Percentiles rank a stretch among this genome's conserved stretches.
Evolutionary conservation across 2,113 vertebrate genomes (phyloP).

Genomic region (Hippoglossus stenolepis): DNA sequence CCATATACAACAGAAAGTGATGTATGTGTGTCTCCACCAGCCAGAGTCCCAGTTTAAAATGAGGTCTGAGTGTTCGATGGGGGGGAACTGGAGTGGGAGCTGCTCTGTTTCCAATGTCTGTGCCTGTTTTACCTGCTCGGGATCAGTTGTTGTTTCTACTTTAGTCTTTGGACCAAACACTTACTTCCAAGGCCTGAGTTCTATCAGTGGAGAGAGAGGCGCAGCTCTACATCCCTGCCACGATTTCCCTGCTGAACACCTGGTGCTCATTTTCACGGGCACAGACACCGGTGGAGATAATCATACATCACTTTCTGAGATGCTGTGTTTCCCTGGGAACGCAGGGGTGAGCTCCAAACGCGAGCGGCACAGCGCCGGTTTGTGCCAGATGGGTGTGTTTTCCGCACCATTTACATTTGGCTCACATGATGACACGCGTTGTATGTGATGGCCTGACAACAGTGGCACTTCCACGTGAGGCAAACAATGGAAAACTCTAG

Average conservation of each 20-base stretch:
- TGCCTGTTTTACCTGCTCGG: slow-evolving; percentile 6
- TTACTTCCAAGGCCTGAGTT: background rate
- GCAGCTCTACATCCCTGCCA: slow-evolving; percentile 20
- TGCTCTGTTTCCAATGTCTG: slow-evolving; percentile 14
- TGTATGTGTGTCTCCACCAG: slow-evolving; percentile 9
- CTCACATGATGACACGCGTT: slow-evolving; percentile 5
- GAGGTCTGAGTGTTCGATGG: slow-evolving; percentile 20
- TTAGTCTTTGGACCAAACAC: slow-evolving; percentile 9
- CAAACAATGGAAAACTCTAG: slow-evolving; percentile 15
- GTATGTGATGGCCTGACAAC: background rate
- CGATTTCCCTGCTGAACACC: slow-evolving; percentile 38
- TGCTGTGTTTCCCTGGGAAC: background rate
- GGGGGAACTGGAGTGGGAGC: background rate
- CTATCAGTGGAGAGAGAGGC: background rate
- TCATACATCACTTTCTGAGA: slow-evolving; percentile 29
- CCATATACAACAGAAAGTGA: slow-evolving; percentile 1
- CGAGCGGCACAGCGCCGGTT: slow-evolving; percentile 1
- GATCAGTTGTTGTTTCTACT: slow-evolving; percentile 2
- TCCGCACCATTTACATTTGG: slow-evolving; percentile 26
- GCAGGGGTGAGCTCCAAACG: slow-evolving; percentile 8
- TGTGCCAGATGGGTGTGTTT: slow-evolving; percentile 27
- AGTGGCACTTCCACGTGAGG: background rate
- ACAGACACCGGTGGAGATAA: slow-evolving; percentile 18
- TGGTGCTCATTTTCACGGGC: slow-evolving; percentile 33
- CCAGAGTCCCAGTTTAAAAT: slow-evolving; percentile 28